Conservation (phyloP, 2,113 vertebrate genomes). For the Bostrychus sinensis region DNA sequence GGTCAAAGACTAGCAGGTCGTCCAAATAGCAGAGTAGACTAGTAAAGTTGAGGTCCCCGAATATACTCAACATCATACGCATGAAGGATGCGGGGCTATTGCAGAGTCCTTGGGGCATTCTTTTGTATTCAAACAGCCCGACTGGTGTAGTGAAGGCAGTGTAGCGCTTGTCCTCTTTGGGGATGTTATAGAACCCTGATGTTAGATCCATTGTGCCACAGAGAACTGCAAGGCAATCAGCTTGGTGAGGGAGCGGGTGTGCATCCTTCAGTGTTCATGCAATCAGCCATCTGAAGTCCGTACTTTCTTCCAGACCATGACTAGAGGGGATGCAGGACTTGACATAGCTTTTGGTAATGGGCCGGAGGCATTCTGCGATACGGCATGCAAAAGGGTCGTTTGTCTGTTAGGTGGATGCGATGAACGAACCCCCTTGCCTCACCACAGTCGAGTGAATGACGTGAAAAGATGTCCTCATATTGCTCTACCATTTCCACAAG, state of each 20-base stretch:
- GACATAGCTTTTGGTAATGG: slow-evolving; percentile 12
- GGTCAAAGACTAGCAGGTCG: neutral
- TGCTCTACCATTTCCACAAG: neutral
- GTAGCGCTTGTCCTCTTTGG: neutral
- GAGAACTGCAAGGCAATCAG: slow-evolving; percentile 2
- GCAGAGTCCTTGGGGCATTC: too few species aligned
- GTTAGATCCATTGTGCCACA: slow-evolving; percentile 27
- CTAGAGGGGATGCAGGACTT: too few species aligned
- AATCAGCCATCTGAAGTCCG: slow-evolving; percentile 23
- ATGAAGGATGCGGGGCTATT: neutral
- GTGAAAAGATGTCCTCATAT: slow-evolving; percentile 12
- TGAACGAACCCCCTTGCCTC: neutral
- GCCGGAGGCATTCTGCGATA: slow-evolving; percentile 2
- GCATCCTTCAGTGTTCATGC: slow-evolving; percentile 14
- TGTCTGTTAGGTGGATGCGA: neutral
- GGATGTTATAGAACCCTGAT: slow-evolving; percentile 13
- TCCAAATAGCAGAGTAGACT: slow-evolving; percentile 17
- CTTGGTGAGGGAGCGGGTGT: slow-evolving; percentile 1
- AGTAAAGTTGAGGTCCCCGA: slow-evolving; percentile 14
- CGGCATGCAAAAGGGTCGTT: neutral
- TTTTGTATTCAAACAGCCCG: neutral
- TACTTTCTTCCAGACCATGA: too few species aligned
- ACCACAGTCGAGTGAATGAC: slow-evolving; percentile 5
- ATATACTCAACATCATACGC: neutral
- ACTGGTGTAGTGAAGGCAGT: neutral